These are phyloP conservation scores for Anthrax anthrax DNA, from an alignment of 2,888 invertebrate genomes.

Conservation along the genomic window DNA sequence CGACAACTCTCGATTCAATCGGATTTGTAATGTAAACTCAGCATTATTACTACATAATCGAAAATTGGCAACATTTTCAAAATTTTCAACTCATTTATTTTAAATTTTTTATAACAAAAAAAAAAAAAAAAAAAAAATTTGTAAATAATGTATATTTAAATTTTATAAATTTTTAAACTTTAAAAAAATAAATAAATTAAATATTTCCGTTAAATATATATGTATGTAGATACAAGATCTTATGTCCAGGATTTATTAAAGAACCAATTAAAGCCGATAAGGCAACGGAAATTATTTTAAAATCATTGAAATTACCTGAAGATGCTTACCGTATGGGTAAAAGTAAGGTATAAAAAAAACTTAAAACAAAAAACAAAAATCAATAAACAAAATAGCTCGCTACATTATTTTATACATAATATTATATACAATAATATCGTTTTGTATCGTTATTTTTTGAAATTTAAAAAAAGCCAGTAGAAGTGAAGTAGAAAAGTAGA, in stretches of 20 bases:
- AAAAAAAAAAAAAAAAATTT: too few species aligned
- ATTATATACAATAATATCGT: too few species aligned
- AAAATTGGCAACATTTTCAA: neutral
- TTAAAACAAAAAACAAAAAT: conserved; percentile 3
- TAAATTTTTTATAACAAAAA: neutral
- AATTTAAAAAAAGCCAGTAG: too few species aligned
- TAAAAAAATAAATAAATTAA: neutral
- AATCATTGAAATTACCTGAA: conserved; percentile 67
- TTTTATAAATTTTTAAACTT: too few species aligned
- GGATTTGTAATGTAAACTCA: too few species aligned
- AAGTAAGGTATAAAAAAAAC: conserved; percentile 66
- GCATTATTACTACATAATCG: too few species aligned
- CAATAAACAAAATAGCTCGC: too few species aligned
- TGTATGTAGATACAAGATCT: conserved; percentile 91
- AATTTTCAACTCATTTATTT: neutral
- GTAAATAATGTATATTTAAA: too few species aligned
- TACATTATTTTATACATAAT: too few species aligned
- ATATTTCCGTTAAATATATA: neutral
- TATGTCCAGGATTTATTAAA: conserved; percentile 61
- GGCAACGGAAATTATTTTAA: conserved; percentile 71
- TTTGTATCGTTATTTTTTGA: too few species aligned
- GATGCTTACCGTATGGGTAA: conserved; percentile 91
- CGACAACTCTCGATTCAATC: too few species aligned
- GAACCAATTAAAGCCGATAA: conserved; percentile 58
- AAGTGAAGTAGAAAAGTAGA: too few species aligned